Conservation (phyloP, 2,797 vertebrate species). For the Amniataba percoides region DNA sequence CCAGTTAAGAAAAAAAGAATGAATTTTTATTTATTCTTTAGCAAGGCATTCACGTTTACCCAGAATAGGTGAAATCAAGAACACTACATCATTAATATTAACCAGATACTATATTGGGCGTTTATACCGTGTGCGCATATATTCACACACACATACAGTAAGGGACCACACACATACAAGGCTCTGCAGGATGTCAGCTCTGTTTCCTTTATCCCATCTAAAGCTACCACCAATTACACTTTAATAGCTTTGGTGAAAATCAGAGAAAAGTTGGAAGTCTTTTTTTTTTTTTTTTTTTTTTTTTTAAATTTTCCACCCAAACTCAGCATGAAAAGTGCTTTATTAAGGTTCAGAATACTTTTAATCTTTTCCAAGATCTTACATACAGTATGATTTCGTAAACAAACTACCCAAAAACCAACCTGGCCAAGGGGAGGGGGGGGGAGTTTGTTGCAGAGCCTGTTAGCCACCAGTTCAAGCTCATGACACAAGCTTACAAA, state of each 20-base stretch:
- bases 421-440: neutral
- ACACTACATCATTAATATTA: slow-evolving; percentile 73
- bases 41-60: slow-evolving; percentile 80
- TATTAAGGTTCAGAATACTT: slow-evolving; percentile 68
- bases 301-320: slow-evolving; percentile 35
- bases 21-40: slow-evolving; percentile 74
- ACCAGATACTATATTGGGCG: slow-evolving; percentile 73
- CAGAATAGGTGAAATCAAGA: slow-evolving; percentile 75
- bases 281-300: slow-evolving; percentile 4
- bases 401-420: slow-evolving; percentile 42
- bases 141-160: slow-evolving; percentile 51
- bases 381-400: slow-evolving; percentile 46
- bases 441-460: slow-evolving; percentile 45
- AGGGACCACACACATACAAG: slow-evolving; percentile 59
- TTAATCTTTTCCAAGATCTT: slow-evolving; percentile 56
- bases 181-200: slow-evolving; percentile 68
- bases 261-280: slow-evolving; percentile 33
- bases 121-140: slow-evolving; percentile 64
- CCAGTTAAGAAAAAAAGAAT: slow-evolving; percentile 59
- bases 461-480: slow-evolving; percentile 38
- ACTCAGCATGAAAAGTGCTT: slow-evolving; percentile 75
- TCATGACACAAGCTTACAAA: slow-evolving; percentile 53
- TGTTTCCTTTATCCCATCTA: slow-evolving; percentile 62
- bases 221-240: slow-evolving; percentile 75
- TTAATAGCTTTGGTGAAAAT: slow-evolving; percentile 84